These are phyloP conservation scores for Anastrepha obliqua DNA, from an alignment of 1,140 invertebrate species.

Conservation along the genomic window DNA sequence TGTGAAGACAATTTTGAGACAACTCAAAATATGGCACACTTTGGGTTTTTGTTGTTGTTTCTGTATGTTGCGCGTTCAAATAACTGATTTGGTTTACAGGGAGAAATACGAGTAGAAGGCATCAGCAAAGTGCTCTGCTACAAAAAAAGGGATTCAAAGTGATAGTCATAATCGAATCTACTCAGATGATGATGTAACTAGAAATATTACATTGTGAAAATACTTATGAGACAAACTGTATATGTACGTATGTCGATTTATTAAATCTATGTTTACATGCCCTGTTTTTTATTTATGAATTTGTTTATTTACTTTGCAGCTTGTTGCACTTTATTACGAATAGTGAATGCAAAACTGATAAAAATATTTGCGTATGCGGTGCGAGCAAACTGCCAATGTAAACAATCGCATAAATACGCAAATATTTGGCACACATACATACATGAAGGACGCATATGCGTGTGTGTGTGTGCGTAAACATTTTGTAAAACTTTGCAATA, in stretches of 20 bases:
- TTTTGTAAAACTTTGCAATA: slow-evolving; percentile 18
- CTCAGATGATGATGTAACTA: too few relatives aligned
- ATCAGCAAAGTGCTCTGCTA: too few relatives aligned
- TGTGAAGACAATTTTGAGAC: too few relatives aligned
- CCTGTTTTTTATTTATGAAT: not conserved
- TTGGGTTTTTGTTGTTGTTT: too few relatives aligned
- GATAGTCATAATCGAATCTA: too few relatives aligned
- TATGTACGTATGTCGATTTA: not conserved
- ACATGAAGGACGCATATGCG: not conserved
- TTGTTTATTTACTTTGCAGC: slow-evolving; percentile 43
- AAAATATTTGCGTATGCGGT: slow-evolving; percentile 43
- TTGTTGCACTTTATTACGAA: slow-evolving; percentile 38
- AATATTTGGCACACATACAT: slow-evolving; percentile 10
- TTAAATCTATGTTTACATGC: not conserved
- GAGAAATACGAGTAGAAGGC: too few relatives aligned
- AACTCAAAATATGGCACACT: too few relatives aligned
- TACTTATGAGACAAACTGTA: too few relatives aligned
- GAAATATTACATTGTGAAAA: too few relatives aligned
- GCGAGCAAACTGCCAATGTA: slow-evolving; percentile 4
- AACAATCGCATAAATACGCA: not conserved
- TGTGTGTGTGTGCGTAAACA: not conserved
- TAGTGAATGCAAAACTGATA: slow-evolving; percentile 22
- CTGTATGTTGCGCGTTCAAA: too few relatives aligned
- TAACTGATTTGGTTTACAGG: too few relatives aligned
- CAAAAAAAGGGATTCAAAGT: too few relatives aligned